These are phyloP conservation scores for Thalassarche chlororhynchos DNA, from an alignment of 2,113 vertebrate species.

Conservation along the genomic window DNA sequence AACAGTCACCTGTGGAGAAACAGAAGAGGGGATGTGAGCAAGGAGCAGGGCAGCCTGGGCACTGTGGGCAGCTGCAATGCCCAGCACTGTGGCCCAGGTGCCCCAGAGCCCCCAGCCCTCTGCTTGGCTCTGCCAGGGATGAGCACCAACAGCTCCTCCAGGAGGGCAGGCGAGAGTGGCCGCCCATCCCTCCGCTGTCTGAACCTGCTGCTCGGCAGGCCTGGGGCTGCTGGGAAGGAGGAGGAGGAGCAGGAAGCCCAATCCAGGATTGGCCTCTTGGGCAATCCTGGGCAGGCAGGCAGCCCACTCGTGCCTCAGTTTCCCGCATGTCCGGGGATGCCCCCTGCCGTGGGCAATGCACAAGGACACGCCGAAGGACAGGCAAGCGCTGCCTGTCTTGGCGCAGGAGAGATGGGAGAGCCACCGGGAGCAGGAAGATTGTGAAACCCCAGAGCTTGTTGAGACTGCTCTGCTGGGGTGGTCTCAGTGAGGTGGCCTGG, in stretches of 20 bases:
- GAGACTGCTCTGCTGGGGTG: background rate
- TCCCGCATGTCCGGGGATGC: accelerated
- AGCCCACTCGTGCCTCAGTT: background rate
- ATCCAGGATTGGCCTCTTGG: background rate
- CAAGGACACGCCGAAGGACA: accelerated
- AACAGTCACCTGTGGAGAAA: background rate
- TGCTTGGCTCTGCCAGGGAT: accelerated
- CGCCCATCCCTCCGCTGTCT: accelerated
- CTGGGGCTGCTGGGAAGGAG: background rate
- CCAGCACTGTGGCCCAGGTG: background rate
- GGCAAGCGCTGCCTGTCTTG: background rate
- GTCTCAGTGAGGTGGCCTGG: background rate
- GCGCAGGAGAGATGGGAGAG: background rate
- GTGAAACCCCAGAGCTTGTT: accelerated
- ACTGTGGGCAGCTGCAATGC: background rate
- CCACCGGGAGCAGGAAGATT: accelerated
- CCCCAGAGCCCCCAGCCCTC: background rate
- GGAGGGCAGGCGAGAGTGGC: background rate
- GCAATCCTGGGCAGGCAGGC: background rate
- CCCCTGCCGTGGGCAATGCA: accelerated
- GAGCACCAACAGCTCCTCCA: accelerated
- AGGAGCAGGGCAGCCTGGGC: background rate
- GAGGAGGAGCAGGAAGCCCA: background rate
- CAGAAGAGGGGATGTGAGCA: accelerated
- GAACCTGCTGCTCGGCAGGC: background rate